Conservation (phyloP, 2,888 invertebrate species). For the Hecatera dysodea region DNA sequence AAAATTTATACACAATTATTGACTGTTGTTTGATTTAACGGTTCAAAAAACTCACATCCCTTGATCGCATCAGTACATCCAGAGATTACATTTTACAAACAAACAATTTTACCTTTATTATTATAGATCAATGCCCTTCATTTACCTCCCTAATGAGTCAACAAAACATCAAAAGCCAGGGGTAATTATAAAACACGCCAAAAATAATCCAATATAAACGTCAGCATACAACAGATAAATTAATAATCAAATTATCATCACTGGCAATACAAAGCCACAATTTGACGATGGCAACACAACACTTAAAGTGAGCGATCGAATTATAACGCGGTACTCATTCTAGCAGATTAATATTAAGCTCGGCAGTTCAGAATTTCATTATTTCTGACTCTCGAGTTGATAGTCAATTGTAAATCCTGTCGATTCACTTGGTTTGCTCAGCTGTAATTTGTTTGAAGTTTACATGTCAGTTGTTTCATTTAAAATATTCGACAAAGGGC, state of each 20-base stretch:
- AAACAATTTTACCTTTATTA: neutral
- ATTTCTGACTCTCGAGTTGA: slow-evolving; percentile 14
- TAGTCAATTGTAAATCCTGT: slow-evolving; percentile 21
- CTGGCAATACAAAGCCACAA: slow-evolving; percentile 24
- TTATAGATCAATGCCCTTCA: neutral
- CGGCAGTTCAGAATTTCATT: slow-evolving; percentile 14
- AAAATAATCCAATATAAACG: slow-evolving; percentile 17
- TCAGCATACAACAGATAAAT: slow-evolving; percentile 22
- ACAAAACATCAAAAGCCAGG: slow-evolving; percentile 1
- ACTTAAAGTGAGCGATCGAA: slow-evolving; percentile 25
- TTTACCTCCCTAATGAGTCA: slow-evolving; percentile 2
- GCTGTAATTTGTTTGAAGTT: neutral
- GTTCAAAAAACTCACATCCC: too few relatives aligned
- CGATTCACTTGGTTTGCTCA: neutral
- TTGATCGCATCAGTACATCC: neutral
- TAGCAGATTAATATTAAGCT: slow-evolving; percentile 29
- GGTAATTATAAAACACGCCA: slow-evolving; percentile 4
- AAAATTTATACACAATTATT: too few relatives aligned
- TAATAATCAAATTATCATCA: slow-evolving; percentile 22
- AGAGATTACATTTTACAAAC: neutral
- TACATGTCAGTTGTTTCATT: neutral
- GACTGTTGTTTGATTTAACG: too few relatives aligned
- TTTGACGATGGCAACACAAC: slow-evolving; percentile 4
- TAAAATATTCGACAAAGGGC: too few relatives aligned
- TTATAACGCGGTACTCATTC: slow-evolving; percentile 24